A percentile compares a stretch with the other conserved stretches of the same genome.
These are phyloP conservation scores for Bufo bufo DNA, from an alignment of 2,113 vertebrate genomes.

Conservation along the genomic window DNA sequence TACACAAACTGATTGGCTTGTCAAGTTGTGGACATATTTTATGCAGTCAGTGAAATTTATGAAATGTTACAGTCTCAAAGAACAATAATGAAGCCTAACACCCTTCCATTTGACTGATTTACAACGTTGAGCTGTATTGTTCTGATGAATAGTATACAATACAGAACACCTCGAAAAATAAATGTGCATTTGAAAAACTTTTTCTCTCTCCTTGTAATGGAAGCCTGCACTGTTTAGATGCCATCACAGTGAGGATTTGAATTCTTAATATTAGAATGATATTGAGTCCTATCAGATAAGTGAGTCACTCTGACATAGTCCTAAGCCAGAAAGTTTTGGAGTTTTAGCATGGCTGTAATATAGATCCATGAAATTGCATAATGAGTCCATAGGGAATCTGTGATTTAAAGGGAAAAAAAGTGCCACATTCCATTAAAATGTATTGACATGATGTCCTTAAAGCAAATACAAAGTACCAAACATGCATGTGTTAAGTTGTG, in stretches of 20 bases:
- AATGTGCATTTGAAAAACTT: not conserved
- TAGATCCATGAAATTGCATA: too few relatives aligned
- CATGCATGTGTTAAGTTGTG: too few relatives aligned
- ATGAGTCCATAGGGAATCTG: too few relatives aligned
- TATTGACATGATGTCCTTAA: too few relatives aligned
- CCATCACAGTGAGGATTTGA: not conserved
- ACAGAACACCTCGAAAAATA: not conserved
- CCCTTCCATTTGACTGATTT: conserved; percentile 6
- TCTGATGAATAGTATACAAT: conserved; percentile 8
- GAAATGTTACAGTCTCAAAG: conserved; percentile 10
- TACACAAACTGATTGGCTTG: not conserved
- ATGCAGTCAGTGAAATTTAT: conserved; percentile 10
- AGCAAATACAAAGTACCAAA: too few relatives aligned
- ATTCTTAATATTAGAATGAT: not conserved
- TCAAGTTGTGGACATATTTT: not conserved
- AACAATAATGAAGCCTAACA: conserved; percentile 7
- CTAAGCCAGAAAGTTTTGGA: too few relatives aligned
- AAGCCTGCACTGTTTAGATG: not conserved
- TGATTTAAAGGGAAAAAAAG: too few relatives aligned
- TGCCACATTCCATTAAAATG: too few relatives aligned
- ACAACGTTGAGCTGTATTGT: not conserved
- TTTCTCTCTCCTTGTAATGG: not conserved
- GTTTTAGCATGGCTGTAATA: too few relatives aligned
- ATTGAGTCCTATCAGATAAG: too few relatives aligned
- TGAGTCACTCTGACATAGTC: too few relatives aligned